Base-by-base conservation (phyloP, 2,888 invertebrate species). In the Tipula confusa region DNA sequence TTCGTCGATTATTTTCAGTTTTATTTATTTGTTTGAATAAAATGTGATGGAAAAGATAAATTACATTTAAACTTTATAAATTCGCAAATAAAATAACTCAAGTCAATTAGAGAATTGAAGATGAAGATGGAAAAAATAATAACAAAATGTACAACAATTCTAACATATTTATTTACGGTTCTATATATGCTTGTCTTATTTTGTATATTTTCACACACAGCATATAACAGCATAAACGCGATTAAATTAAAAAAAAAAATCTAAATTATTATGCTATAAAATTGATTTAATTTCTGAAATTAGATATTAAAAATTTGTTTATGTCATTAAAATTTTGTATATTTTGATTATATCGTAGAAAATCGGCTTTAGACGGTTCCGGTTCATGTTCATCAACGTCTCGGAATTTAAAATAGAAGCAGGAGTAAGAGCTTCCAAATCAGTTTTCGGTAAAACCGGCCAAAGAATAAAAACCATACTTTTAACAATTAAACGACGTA, bases 41-140 rank as follows among this genome's bases (percentile, higher is more conserved):
- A 64, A 80, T 80, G 31, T 80, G 80, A 80, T 80, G 80, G 80
- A 29, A 80, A 31, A 80, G 80, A 80, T 80, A 80, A 80, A 80
- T 80, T 80, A 29, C 80, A 80, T 80, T 80, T 80, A 29, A 29
- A 80, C 24, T 64, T 24, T 64, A 64, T 64, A 24, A n/a, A n/a
- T 24, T 24, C 7, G 64, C 64, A 9, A 64, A 64, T 64, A 24
- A 64, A 64, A 64, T 64, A 64, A 64, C 64, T 64, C 64, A 64
- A 64, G 24, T 64, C 64, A 64, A 64, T 64, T 64, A 64, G 64
- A 43, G 43, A 43, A 18, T 64, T 11, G 24, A 38, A 38, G 1
- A 38, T 13, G 13, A 64, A 13, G 9, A 9, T n/a, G n/a, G 24
- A 24, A 64, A 64, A 24, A 64, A 43, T 43, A 24, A 9, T 24